Conservation (phyloP, 1,140 invertebrate species). For the Proales similis region DNA sequence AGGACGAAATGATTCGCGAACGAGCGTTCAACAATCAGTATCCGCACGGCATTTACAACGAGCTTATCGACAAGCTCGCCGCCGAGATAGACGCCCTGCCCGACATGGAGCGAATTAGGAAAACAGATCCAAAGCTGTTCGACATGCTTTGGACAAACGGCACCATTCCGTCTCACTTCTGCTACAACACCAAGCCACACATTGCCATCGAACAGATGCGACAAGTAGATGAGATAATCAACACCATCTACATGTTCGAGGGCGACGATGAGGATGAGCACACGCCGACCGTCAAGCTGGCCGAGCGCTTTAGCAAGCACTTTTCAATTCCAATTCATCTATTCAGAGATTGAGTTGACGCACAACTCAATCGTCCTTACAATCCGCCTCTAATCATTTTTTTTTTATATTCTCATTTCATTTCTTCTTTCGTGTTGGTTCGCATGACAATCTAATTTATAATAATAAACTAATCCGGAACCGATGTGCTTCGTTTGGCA, state of each 20-base stretch:
- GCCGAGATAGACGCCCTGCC: slow-evolving; percentile 1
- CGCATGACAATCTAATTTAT: no score
- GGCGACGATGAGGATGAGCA: not conserved
- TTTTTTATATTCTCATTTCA: no score
- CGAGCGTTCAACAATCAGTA: not conserved
- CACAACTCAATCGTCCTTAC: no score
- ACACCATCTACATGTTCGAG: slow-evolving; percentile 2
- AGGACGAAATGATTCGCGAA: slow-evolving; percentile 10
- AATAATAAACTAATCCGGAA: no score
- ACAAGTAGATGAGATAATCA: slow-evolving; percentile 9
- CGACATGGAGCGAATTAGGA: not conserved
- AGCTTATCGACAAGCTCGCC: slow-evolving; percentile 7
- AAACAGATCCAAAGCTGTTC: not conserved
- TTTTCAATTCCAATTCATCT: slow-evolving; percentile 14
- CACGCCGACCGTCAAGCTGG: slow-evolving; percentile 6
- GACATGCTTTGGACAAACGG: slow-evolving; percentile 19
- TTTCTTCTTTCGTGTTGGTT: no score
- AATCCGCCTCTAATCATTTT: no score
- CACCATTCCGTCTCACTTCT: slow-evolving; percentile 14
- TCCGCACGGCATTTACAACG: slow-evolving; percentile 3
- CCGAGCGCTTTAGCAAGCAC: slow-evolving; percentile 1
- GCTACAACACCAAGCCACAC: not conserved
- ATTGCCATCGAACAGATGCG: not conserved
- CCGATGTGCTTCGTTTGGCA: no score
- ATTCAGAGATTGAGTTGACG: slow-evolving; percentile 1